phyloP scores from a whole-genome alignment of 2,113 vertebrate species.

The Prietella phreatophila region DNA sequence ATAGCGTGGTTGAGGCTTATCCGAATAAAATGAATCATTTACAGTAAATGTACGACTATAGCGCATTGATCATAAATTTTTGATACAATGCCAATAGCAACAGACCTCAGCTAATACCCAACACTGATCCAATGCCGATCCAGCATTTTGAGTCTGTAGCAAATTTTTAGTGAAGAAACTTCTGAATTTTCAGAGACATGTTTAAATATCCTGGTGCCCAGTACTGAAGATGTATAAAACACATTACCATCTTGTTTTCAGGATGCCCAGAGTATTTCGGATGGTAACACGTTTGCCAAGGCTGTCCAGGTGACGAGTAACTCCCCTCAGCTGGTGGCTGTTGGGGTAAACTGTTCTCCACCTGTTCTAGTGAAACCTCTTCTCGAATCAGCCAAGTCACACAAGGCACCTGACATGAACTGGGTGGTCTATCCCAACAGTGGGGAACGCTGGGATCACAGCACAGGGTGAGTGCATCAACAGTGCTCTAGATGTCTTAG shows the following conservation, averaged over 20 bases:
- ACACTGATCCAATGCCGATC: not conserved
- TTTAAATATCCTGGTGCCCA: not conserved
- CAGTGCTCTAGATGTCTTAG: not conserved
- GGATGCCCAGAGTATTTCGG: slow-evolving; percentile 68
- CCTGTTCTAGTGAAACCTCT: slow-evolving; percentile 69
- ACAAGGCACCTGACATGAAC: slow-evolving; percentile 55
- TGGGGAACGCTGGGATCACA: slow-evolving; percentile 71
- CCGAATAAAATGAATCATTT: not conserved
- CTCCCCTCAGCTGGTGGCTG: slow-evolving; percentile 70
- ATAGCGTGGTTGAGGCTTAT: not conserved
- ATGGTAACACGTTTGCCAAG: slow-evolving; percentile 68
- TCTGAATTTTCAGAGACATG: not conserved
- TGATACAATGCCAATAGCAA: not conserved
- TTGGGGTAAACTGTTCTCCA: slow-evolving; percentile 78
- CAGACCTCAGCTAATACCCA: not conserved
- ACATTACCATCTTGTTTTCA: slow-evolving; percentile 41
- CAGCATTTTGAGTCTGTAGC: not conserved
- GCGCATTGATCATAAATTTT: not conserved
- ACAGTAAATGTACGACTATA: not conserved
- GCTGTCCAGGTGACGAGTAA: slow-evolving; percentile 62
- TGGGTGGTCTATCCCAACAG: slow-evolving; percentile 82
- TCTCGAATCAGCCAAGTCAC: slow-evolving; percentile 62
- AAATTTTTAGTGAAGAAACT: not conserved
- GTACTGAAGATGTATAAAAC: not conserved
- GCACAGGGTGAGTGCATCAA: slow-evolving; percentile 62